phyloP scores from a whole-genome alignment of 2,888 invertebrate genomes.

The Amphipyra tragopoginis region DNA sequence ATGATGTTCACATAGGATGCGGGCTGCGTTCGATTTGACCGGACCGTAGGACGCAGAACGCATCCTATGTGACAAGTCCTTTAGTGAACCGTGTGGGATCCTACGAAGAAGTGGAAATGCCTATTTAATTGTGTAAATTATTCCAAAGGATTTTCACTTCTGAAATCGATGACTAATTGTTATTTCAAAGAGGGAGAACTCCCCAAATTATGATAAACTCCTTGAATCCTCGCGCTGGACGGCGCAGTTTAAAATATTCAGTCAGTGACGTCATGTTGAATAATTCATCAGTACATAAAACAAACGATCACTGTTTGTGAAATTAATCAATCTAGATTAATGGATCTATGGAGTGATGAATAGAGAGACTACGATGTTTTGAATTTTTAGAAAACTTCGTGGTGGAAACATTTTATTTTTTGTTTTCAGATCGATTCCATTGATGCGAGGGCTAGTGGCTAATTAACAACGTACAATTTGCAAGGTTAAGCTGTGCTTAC shows the following conservation, averaged over 20 bases:
- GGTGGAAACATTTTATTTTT: too few relatives aligned
- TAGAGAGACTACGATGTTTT: slow-evolving; percentile 21
- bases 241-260: slow-evolving; percentile 50
- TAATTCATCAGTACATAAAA: slow-evolving; percentile 48
- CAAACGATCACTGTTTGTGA: slow-evolving; percentile 41
- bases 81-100: too few relatives aligned
- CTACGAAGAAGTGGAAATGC: too few relatives aligned
- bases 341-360: slow-evolving; percentile 33
- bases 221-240: slow-evolving; percentile 9
- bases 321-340: slow-evolving; percentile 55
- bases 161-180: slow-evolving; percentile 38
- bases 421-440: too few relatives aligned
- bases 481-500: too few relatives aligned
- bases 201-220: slow-evolving; percentile 48
- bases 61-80: too few relatives aligned
- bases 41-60: too few relatives aligned
- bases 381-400: slow-evolving; percentile 13
- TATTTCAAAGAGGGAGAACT: slow-evolving; percentile 18
- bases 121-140: too few relatives aligned
- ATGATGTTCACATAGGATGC: too few relatives aligned
- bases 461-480: too few relatives aligned
- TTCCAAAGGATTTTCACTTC: slow-evolving; percentile 6
- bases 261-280: slow-evolving; percentile 45
- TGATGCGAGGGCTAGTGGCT: too few relatives aligned
- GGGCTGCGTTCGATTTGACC: too few relatives aligned